Conservation (phyloP, 2,113 vertebrate genomes). For the Anguilla japonica region DNA sequence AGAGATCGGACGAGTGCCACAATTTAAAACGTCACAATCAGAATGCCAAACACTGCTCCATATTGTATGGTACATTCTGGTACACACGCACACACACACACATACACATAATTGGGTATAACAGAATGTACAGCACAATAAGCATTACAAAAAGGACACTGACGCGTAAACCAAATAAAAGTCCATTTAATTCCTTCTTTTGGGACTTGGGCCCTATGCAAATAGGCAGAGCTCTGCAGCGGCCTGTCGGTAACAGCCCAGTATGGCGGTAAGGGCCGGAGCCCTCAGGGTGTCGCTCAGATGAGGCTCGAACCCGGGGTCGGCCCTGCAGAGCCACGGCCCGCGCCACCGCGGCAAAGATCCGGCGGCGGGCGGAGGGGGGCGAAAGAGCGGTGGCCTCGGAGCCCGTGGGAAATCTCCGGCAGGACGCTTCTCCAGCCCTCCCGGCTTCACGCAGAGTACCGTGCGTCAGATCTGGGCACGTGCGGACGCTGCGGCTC, state of each 20-base stretch:
- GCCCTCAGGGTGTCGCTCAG: neutral
- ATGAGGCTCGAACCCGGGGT: neutral
- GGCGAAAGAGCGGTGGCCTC: neutral
- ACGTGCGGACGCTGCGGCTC: neutral
- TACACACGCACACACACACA: too few relatives aligned
- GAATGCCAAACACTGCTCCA: neutral
- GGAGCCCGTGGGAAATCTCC: neutral
- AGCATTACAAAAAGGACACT: too few relatives aligned
- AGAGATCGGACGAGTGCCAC: neutral
- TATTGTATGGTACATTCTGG: neutral
- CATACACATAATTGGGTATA: too few relatives aligned
- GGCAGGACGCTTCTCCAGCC: neutral
- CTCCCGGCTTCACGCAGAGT: neutral
- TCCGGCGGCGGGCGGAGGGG: neutral
- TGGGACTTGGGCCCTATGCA: too few relatives aligned
- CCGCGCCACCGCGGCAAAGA: neutral
- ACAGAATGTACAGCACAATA: too few relatives aligned
- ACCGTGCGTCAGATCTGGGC: neutral
- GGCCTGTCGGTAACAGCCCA: neutral
- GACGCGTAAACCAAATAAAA: too few relatives aligned
- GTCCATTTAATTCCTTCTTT: too few relatives aligned
- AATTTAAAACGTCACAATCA: neutral
- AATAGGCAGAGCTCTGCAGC: neutral
- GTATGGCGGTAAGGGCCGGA: neutral
- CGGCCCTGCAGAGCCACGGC: neutral